phyloP scores from a whole-genome alignment of 2,888 invertebrate species.

The Cyaniris semiargus region DNA sequence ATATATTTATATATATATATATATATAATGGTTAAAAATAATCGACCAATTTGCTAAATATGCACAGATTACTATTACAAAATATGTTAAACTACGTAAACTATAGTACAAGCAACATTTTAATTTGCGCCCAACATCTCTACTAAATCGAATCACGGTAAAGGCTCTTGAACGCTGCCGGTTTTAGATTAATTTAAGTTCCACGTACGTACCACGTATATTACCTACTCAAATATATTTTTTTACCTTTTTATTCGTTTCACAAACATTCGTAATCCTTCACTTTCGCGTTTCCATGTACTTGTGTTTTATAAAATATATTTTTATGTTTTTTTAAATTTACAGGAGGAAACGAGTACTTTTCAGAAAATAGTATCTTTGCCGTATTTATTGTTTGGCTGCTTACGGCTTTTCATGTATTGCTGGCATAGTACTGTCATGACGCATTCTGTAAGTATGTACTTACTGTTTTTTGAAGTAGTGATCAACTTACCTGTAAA shows the following conservation, averaged over 20 bases:
- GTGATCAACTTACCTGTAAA: too few species aligned
- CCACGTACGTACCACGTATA: not conserved
- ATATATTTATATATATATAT: too few species aligned
- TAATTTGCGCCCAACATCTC: not conserved
- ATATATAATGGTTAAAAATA: too few species aligned
- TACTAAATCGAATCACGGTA: not conserved
- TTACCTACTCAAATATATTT: not conserved
- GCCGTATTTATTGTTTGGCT: slow-evolving; percentile 60
- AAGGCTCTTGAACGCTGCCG: not conserved
- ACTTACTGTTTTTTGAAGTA: not conserved
- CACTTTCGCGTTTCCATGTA: not conserved
- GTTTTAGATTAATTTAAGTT: not conserved
- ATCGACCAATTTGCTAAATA: too few species aligned
- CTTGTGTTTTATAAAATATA: too few species aligned
- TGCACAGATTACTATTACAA: too few species aligned
- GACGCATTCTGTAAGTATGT: slow-evolving; percentile 52
- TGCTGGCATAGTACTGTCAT: slow-evolving; percentile 69
- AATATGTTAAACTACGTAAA: too few species aligned
- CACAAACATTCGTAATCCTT: not conserved
- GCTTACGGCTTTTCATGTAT: slow-evolving; percentile 61
- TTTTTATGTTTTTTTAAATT: slow-evolving; percentile 36
- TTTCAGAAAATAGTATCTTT: slow-evolving; percentile 56
- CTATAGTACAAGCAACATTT: too few species aligned
- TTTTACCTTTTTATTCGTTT: too few species aligned
- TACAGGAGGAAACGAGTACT: slow-evolving; percentile 44